These are phyloP conservation scores for Amphiura filiformis DNA, from an alignment of 35 echinoderm and acorn worm genomes.

Conservation along the genomic window DNA sequence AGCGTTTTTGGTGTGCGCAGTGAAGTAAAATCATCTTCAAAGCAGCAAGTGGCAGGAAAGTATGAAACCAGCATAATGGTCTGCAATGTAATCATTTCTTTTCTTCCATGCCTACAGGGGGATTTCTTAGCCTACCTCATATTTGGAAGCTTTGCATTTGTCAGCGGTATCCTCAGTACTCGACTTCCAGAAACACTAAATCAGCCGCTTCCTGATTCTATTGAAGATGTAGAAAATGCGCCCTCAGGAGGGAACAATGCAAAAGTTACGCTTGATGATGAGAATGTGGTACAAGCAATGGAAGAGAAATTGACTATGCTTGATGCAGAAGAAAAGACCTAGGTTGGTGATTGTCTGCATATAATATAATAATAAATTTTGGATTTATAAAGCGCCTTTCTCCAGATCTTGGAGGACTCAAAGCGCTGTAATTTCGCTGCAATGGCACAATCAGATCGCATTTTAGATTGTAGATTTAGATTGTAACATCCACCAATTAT, in stretches of 20 bases:
- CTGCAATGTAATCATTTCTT: neutral
- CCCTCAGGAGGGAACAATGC: neutral
- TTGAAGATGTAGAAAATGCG: constrained; percentile 72
- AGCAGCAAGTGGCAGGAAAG: too few relatives aligned
- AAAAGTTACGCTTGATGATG: neutral
- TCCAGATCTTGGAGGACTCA: too few relatives aligned
- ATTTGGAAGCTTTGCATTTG: constrained; percentile 66
- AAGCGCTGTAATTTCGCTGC: too few relatives aligned
- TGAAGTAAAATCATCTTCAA: too few relatives aligned
- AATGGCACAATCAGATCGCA: too few relatives aligned
- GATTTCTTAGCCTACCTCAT: constrained; percentile 52
- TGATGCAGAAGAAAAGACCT: neutral
- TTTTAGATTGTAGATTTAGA: too few relatives aligned
- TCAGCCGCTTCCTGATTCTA: constrained; percentile 76
- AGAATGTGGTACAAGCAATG: neutral
- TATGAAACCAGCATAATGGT: too few relatives aligned
- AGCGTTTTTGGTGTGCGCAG: too few relatives aligned
- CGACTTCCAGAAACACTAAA: constrained; percentile 75
- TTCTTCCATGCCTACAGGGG: constrained; percentile 50
- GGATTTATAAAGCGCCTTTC: too few relatives aligned
- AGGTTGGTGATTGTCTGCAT: too few relatives aligned
- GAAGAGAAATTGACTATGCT: constrained; percentile 26
- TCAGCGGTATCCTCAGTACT: constrained; percentile 48
- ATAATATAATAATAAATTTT: too few relatives aligned
- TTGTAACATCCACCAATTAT: too few relatives aligned